Evolutionary conservation across 2,888 invertebrate genomes (phyloP).

Genomic region (Trissolcus japonicus): DNA sequence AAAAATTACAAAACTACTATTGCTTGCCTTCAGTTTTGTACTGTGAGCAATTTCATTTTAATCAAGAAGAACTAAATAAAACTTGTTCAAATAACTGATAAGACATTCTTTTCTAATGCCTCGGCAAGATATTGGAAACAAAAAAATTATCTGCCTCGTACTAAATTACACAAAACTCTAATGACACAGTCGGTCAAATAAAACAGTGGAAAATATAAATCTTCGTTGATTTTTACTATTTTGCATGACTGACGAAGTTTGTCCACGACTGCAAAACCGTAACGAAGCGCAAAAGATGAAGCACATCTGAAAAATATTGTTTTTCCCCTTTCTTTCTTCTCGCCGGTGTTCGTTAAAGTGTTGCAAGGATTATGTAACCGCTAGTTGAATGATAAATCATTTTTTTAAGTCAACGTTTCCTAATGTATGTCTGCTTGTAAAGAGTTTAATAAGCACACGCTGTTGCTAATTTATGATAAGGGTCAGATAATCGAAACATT

Average conservation of each 20-base stretch:
- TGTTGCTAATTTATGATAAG: no score
- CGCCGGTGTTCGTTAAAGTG: slow-evolving; percentile 7
- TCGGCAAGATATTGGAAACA: not conserved
- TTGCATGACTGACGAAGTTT: no score
- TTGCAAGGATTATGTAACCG: slow-evolving; percentile 22
- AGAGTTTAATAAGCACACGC: slow-evolving; percentile 2
- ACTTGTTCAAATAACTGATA: no score
- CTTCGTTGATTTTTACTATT: no score
- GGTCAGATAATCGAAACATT: no score
- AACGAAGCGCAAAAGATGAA: no score
- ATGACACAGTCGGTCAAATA: slow-evolving; percentile 9
- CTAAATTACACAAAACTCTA: slow-evolving; percentile 14
- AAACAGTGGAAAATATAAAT: not conserved
- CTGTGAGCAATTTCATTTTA: no score
- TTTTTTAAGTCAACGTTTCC: slow-evolving; percentile 27
- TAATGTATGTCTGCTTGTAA: slow-evolving; percentile 8
- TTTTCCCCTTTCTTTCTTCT: slow-evolving; percentile 2
- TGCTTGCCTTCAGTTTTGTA: no score
- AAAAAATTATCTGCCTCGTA: slow-evolving; percentile 12
- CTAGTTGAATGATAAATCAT: slow-evolving; percentile 15
- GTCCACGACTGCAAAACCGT: no score
- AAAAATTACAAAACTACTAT: no score
- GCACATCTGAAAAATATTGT: not conserved
- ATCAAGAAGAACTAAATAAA: no score
- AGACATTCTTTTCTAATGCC: slow-evolving; percentile 7